Evolutionary conservation across 1,140 invertebrate species (phyloP).

Genomic region (Drosophila littoralis): DNA sequence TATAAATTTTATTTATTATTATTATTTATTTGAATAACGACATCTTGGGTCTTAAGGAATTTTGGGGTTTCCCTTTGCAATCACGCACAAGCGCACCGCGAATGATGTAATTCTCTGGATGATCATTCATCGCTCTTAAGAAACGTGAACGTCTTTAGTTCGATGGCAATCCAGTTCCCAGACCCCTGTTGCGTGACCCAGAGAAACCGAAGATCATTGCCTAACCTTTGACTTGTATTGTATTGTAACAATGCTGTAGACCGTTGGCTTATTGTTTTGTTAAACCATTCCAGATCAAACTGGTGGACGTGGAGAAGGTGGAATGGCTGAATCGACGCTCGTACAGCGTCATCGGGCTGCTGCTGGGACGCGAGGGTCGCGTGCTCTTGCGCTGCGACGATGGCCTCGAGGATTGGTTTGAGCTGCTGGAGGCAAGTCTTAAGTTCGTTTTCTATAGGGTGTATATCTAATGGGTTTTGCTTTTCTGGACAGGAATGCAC

Average conservation of each 20-base stretch:
- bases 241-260: conserved; percentile 9
- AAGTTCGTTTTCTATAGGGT: not conserved
- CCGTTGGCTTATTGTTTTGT: conserved; percentile 40
- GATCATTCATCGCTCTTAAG: conserved; percentile 2
- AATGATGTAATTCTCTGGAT: conserved; percentile 1
- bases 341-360: conserved; percentile 86
- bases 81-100: not conserved
- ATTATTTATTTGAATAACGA: no score
- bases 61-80: no score
- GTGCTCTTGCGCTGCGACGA: conserved; percentile 86
- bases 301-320: conserved; percentile 88
- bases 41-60: no score
- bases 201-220: conserved; percentile 35
- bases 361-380: conserved; percentile 86
- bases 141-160: conserved; percentile 4
- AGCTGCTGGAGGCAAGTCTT: conserved; percentile 85
- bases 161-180: conserved; percentile 27
- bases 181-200: conserved; percentile 48
- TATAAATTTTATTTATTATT: no score
- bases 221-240: conserved; percentile 62
- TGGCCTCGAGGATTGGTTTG: conserved; percentile 87
- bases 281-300: conserved; percentile 85
- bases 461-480: not conserved
- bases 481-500: conserved; percentile 85
- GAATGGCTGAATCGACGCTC: conserved; percentile 88